Conservation (phyloP, 2,888 invertebrate genomes). For the Agapetus fuscipes region DNA sequence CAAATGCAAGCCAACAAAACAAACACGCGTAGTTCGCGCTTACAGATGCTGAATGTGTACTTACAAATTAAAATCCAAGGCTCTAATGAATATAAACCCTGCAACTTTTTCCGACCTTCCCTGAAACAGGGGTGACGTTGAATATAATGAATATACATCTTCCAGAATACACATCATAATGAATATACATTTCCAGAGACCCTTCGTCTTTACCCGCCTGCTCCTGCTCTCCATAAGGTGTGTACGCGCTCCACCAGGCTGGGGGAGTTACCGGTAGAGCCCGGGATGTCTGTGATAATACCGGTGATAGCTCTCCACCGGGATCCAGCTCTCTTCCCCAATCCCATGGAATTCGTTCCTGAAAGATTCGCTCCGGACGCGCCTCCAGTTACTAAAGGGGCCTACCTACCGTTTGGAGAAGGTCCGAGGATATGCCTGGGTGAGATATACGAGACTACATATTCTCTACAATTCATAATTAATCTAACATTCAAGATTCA, state of each 20-base stretch:
- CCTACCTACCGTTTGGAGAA: slow-evolving; percentile 32
- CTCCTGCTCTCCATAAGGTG: slow-evolving; percentile 7
- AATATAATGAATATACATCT: background rate
- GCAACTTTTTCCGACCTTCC: too few species aligned
- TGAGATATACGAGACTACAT: too few species aligned
- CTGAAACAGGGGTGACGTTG: too few species aligned
- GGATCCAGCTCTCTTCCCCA: slow-evolving; percentile 36
- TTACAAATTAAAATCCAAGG: too few species aligned
- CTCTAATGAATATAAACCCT: too few species aligned
- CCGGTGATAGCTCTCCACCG: slow-evolving; percentile 35
- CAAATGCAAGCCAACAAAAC: too few species aligned
- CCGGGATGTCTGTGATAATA: slow-evolving; percentile 26
- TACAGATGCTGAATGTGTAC: too few species aligned
- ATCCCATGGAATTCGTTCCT: slow-evolving; percentile 44
- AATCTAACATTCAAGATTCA: too few species aligned
- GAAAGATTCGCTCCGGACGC: slow-evolving; percentile 36
- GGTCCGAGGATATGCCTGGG: slow-evolving; percentile 34
- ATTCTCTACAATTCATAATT: too few species aligned
- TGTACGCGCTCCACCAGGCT: slow-evolving; percentile 5
- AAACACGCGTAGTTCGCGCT: too few species aligned
- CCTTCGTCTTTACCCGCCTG: slow-evolving; percentile 9
- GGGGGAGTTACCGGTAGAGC: slow-evolving; percentile 9
- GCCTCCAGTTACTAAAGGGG: slow-evolving; percentile 14
- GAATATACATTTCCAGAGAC: too few species aligned
- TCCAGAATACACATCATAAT: too few species aligned